phyloP scores from a whole-genome alignment of 2,888 invertebrate genomes.

The Tubulanus polymorphus region DNA sequence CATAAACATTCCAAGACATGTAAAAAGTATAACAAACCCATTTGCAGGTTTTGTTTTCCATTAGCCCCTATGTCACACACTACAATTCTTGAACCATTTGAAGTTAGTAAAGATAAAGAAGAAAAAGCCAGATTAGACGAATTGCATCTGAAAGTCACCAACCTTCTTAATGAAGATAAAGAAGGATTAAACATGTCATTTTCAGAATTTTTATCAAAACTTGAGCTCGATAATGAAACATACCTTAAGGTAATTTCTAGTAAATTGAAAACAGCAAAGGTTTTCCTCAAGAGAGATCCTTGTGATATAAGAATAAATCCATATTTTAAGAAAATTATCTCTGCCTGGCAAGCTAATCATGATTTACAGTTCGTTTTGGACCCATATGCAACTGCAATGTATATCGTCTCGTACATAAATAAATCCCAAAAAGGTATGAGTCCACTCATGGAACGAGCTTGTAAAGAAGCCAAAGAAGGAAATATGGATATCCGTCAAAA shows the following conservation, averaged over 20 bases:
- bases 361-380: neutral
- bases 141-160: neutral
- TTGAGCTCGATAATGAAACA: constrained; percentile 13
- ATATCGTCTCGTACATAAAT: neutral
- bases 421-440: neutral
- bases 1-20: constrained; percentile 17
- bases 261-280: constrained; percentile 12
- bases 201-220: constrained; percentile 9
- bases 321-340: neutral
- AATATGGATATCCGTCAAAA: neutral
- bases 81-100: constrained; percentile 16
- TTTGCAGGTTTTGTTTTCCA: constrained; percentile 24
- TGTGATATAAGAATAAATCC: constrained; percentile 1
- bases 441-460: neutral
- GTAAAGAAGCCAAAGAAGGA: neutral
- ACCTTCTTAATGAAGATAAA: too few relatives aligned
- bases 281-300: constrained; percentile 17
- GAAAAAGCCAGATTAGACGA: neutral
- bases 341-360: constrained; percentile 1
- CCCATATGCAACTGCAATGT: neutral
- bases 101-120: neutral
- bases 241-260: constrained; percentile 13
- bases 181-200: too few relatives aligned
- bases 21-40: constrained; percentile 14
- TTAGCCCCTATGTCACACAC: constrained; percentile 21